These are phyloP conservation scores for Pseudotriccus pelzelni DNA, from an alignment of 2,797 vertebrate genomes.

Conservation along the genomic window DNA sequence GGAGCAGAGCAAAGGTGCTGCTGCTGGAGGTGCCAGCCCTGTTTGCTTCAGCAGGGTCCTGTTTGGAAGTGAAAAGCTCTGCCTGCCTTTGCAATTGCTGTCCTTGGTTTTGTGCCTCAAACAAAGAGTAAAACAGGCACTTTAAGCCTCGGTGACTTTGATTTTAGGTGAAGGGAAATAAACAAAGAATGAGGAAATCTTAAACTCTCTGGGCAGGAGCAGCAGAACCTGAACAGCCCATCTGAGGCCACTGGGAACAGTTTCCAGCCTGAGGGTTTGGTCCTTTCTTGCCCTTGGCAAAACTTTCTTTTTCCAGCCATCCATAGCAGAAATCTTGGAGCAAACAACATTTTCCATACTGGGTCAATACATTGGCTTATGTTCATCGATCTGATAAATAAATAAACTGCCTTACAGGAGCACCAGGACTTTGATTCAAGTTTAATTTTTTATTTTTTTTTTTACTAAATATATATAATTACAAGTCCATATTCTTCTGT, in stretches of 20 bases:
- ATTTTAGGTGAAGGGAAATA: conserved; percentile 31
- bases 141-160: conserved; percentile 24
- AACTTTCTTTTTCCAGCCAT: not conserved
- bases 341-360: not conserved
- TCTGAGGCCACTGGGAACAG: not conserved
- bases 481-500: not conserved
- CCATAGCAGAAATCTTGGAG: not conserved
- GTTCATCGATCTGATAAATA: not conserved
- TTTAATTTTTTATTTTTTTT: fast-evolving
- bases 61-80: not conserved
- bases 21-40: not conserved
- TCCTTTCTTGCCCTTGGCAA: not conserved
- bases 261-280: not conserved
- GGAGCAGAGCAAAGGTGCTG: not conserved
- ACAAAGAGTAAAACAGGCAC: conserved; percentile 32
- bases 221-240: not conserved
- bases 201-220: not conserved
- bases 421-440: not conserved
- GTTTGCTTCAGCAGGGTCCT: not conserved
- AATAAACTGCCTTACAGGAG: not conserved
- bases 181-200: not conserved
- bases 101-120: conserved; percentile 17
- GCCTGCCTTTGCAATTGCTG: conserved; percentile 45
- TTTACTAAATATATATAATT: not conserved
- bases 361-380: not conserved